Conservation (phyloP, 2,797 vertebrate genomes). For the Tokudaia tokunoshimensis region DNA sequence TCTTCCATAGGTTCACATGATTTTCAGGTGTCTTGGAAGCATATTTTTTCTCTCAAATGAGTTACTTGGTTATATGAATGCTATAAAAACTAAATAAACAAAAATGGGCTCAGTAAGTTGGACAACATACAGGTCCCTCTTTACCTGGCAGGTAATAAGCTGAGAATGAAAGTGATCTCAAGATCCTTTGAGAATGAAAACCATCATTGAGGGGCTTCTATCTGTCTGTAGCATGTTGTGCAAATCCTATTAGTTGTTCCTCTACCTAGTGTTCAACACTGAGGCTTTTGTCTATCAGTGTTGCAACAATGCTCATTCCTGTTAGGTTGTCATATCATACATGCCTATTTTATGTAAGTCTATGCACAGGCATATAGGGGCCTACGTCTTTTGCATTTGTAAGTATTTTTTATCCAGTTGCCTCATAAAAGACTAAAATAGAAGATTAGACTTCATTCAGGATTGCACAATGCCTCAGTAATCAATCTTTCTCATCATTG, state of each 20-base stretch:
- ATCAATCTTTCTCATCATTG: conserved; percentile 74
- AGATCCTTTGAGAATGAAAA: neutral
- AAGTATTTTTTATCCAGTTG: conserved; percentile 46
- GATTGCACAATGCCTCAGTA: conserved; percentile 70
- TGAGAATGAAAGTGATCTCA: neutral
- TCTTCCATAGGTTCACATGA: conserved; percentile 3
- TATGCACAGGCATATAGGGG: neutral
- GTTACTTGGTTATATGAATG: neutral
- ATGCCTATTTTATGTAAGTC: neutral
- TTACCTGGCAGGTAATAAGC: neutral
- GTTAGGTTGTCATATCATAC: neutral
- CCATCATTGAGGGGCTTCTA: neutral
- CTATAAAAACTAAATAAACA: neutral
- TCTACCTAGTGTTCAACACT: neutral
- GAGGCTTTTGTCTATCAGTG: neutral
- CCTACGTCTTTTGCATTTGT: conserved; percentile 50
- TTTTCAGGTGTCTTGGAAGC: conserved; percentile 42
- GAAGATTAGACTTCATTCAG: conserved; percentile 77
- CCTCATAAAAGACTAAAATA: conserved; percentile 77
- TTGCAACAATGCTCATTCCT: neutral
- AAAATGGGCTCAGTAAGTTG: neutral
- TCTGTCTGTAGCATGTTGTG: neutral
- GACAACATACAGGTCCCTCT: neutral
- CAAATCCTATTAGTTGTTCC: neutral
- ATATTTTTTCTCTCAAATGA: neutral